These are phyloP conservation scores for Cryptus armator DNA, from an alignment of 2,888 invertebrate genomes.

Conservation along the genomic window DNA sequence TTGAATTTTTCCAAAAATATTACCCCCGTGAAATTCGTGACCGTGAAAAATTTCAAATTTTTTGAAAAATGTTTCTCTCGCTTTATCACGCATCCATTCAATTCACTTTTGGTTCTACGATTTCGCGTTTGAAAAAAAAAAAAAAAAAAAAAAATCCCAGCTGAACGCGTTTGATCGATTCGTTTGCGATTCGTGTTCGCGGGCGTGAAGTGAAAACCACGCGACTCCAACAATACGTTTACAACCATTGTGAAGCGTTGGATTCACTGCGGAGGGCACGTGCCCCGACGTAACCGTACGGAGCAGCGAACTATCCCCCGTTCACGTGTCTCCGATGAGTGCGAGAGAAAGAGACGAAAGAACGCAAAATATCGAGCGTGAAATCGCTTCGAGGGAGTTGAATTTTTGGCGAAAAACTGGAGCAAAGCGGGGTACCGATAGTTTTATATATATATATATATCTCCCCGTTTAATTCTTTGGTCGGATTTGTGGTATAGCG, in stretches of 20 bases:
- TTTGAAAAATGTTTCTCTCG: neutral
- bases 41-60: conserved; percentile 33
- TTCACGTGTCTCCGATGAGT: neutral
- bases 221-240: conserved; percentile 9
- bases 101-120: neutral
- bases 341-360: conserved; percentile 16
- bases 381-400: conserved; percentile 57
- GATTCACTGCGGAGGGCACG: conserved; percentile 28
- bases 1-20: neutral
- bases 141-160: conserved; percentile 24
- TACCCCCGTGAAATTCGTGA: neutral
- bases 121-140: conserved; percentile 18
- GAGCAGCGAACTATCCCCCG: conserved; percentile 17
- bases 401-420: conserved; percentile 14
- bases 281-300: conserved; percentile 41
- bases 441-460: conserved; percentile 1
- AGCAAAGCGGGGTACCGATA: conserved; percentile 4
- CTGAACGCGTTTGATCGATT: conserved; percentile 50
- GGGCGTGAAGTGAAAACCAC: conserved; percentile 55
- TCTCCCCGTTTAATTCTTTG: conserved; percentile 41
- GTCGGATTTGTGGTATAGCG: conserved; percentile 17
- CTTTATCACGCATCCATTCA: conserved; percentile 26
- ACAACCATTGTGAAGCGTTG: neutral
- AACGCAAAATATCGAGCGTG: conserved; percentile 59
- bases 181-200: conserved; percentile 54